Evolutionary conservation across 2,888 invertebrate genomes (phyloP).

Genomic region (Caradrina clavipalpis): DNA sequence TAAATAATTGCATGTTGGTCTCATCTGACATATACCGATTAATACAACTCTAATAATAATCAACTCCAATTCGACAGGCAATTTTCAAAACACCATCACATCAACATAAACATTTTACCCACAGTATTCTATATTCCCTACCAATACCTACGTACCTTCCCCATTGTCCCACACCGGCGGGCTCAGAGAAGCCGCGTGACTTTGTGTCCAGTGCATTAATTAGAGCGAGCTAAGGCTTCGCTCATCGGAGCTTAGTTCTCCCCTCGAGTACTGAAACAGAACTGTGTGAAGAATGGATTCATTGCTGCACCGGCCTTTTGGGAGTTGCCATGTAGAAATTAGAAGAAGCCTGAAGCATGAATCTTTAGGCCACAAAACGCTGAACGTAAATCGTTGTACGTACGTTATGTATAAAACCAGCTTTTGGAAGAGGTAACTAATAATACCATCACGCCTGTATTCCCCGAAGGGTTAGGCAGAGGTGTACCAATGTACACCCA

Average conservation of each 20-base stretch:
- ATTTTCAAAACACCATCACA: neutral
- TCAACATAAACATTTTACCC: neutral
- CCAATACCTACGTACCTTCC: conserved; percentile 5
- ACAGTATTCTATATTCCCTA: neutral
- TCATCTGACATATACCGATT: too few relatives aligned
- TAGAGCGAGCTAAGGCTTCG: conserved; percentile 56
- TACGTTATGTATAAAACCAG: too few relatives aligned
- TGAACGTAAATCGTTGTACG: too few relatives aligned
- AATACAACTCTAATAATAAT: too few relatives aligned
- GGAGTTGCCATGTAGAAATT: conserved; percentile 27
- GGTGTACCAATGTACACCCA: too few relatives aligned
- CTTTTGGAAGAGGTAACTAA: too few relatives aligned
- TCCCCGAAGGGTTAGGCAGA: too few relatives aligned
- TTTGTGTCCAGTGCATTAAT: conserved; percentile 53
- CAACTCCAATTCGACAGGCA: neutral
- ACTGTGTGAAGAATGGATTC: conserved; percentile 43
- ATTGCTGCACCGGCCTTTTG: conserved; percentile 31
- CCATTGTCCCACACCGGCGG: conserved; percentile 30
- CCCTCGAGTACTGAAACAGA: conserved; percentile 6
- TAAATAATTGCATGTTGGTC: too few relatives aligned
- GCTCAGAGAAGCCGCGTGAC: conserved; percentile 15
- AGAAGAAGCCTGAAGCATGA: conserved; percentile 20
- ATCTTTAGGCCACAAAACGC: neutral
- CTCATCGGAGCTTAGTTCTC: conserved; percentile 45
- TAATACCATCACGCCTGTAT: too few relatives aligned